Conservation (phyloP, 1,140 invertebrate species). For the Lamellibrachia luymesi region DNA sequence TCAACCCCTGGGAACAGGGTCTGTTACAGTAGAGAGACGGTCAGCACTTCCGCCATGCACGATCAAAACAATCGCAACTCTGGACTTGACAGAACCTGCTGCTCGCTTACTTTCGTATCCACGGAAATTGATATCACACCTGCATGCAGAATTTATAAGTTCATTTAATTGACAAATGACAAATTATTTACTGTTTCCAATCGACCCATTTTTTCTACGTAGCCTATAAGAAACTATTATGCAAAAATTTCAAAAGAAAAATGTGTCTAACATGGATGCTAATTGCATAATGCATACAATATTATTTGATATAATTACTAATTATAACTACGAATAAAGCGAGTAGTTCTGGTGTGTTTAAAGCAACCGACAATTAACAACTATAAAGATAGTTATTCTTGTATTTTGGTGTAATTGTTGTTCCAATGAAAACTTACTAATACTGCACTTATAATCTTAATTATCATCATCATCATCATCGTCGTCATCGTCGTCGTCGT, state of each 20-base stretch:
- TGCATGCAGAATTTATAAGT: background rate
- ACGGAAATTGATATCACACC: background rate
- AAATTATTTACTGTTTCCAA: too few relatives aligned
- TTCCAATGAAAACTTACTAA: constrained; percentile 33
- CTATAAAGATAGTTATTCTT: too few relatives aligned
- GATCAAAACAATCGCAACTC: background rate
- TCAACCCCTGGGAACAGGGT: background rate
- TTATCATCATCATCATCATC: constrained; percentile 81
- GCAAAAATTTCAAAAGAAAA: too few relatives aligned
- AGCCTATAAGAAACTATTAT: too few relatives aligned
- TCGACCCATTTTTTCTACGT: too few relatives aligned
- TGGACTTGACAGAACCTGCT: background rate
- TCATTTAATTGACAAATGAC: background rate
- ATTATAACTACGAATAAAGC: too few relatives aligned
- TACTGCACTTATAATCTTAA: constrained; percentile 79
- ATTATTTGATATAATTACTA: too few relatives aligned
- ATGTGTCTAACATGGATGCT: too few relatives aligned
- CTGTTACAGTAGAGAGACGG: background rate
- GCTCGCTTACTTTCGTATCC: background rate
- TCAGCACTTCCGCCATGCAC: background rate
- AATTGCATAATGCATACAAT: too few relatives aligned
- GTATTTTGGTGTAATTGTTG: too few relatives aligned
- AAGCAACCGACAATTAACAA: too few relatives aligned
- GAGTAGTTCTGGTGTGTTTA: too few relatives aligned
- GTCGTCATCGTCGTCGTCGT: constrained; percentile 32